Evolutionary conservation across 1,140 invertebrate genomes (phyloP).

Genomic region (Phortica variegata): DNA sequence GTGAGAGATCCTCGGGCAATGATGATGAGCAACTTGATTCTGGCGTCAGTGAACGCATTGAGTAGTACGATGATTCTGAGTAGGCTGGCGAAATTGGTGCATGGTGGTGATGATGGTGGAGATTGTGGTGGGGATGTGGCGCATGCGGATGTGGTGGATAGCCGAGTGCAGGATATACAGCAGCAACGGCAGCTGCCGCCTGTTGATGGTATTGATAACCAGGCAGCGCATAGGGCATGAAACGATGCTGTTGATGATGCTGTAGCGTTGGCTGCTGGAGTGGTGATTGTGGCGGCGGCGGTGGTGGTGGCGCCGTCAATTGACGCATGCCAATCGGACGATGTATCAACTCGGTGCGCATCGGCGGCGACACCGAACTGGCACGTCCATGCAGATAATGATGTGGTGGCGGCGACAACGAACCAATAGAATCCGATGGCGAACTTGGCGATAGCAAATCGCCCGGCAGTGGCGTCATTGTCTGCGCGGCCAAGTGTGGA

Average conservation of each 20-base stretch:
- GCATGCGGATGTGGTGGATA: slow-evolving; percentile 15
- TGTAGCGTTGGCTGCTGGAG: too few species aligned
- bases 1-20: slow-evolving; percentile 48
- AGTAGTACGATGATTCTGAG: slow-evolving; percentile 52
- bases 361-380: slow-evolving; percentile 53
- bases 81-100: slow-evolving; percentile 54
- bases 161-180: slow-evolving; percentile 6
- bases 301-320: slow-evolving; percentile 9
- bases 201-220: slow-evolving; percentile 11
- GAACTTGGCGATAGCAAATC: slow-evolving; percentile 49
- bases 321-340: slow-evolving; percentile 38
- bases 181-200: not conserved
- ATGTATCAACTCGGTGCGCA: slow-evolving; percentile 50
- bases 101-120: slow-evolving; percentile 21
- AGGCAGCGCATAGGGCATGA: slow-evolving; percentile 40
- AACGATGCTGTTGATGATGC: slow-evolving; percentile 24
- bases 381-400: slow-evolving; percentile 50
- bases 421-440: slow-evolving; percentile 48
- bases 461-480: slow-evolving; percentile 33
- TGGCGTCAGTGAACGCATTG: slow-evolving; percentile 50
- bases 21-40: slow-evolving; percentile 46
- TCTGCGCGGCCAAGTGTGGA: slow-evolving; percentile 27
- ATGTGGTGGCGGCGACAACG: slow-evolving; percentile 49
- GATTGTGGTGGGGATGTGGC: not conserved
- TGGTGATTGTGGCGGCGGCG: slow-evolving; percentile 11